phyloP scores from a whole-genome alignment of 2,888 invertebrate genomes.

The Thymelicus sylvestris region DNA sequence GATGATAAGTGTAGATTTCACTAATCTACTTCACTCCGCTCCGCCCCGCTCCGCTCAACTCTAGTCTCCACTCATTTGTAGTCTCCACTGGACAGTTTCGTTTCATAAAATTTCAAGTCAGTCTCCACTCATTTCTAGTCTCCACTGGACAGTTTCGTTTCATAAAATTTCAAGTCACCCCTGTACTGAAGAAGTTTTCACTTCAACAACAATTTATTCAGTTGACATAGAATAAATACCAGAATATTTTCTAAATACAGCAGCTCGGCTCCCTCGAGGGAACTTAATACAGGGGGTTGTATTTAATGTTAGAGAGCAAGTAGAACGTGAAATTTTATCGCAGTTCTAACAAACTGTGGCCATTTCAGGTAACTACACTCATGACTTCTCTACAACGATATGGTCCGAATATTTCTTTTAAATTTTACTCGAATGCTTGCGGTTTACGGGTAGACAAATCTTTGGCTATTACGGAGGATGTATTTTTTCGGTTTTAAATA shows the following conservation, averaged over 20 bases:
- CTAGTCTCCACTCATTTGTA: too few species aligned
- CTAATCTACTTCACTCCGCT: too few species aligned
- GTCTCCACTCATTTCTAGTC: too few species aligned
- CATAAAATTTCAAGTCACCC: too few species aligned
- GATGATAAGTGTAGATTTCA: too few species aligned
- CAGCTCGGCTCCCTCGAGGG: background rate
- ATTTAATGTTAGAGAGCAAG: slow-evolving; percentile 23
- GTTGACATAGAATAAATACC: slow-evolving; percentile 1
- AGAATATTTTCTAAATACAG: slow-evolving; percentile 1
- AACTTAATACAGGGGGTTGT: slow-evolving; percentile 9
- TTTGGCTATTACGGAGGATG: background rate
- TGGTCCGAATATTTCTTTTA: slow-evolving; percentile 14
- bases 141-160: too few species aligned
- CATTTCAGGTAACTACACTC: slow-evolving; percentile 22
- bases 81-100: too few species aligned
- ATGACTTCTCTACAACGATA: slow-evolving; percentile 14
- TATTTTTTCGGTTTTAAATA: too few species aligned
- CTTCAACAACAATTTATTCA: too few species aligned
- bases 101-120: too few species aligned
- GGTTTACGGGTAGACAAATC: background rate
- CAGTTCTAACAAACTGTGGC: slow-evolving; percentile 29
- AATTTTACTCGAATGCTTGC: slow-evolving; percentile 1
- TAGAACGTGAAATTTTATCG: slow-evolving; percentile 34
- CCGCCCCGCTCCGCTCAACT: too few species aligned
- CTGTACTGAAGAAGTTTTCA: too few species aligned